A percentile compares a stretch with the other conserved stretches of the same genome.
These are phyloP conservation scores for Danio jaintianensis DNA, from an alignment of 2,797 vertebrate species.

Conservation along the genomic window DNA sequence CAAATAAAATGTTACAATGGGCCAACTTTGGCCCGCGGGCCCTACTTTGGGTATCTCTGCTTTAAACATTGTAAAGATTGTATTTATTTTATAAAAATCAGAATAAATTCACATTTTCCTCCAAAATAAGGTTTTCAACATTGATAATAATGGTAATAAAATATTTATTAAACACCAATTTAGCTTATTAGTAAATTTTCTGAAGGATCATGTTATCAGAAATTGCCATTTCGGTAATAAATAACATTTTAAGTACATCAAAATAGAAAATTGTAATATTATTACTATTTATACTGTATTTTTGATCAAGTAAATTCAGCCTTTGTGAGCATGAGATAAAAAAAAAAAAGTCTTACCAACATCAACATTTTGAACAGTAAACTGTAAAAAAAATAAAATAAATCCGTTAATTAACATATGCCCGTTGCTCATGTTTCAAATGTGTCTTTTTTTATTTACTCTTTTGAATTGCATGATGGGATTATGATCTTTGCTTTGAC, in stretches of 20 bases:
- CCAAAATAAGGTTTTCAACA: neutral
- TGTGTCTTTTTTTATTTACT: no score
- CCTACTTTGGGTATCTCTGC: no score
- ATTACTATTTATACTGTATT: neutral
- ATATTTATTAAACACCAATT: neutral
- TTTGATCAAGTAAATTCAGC: slow-evolving; percentile 5
- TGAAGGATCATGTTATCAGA: neutral
- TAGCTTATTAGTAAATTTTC: neutral
- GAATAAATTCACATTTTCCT: no score
- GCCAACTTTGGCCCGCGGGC: no score
- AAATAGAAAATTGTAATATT: neutral
- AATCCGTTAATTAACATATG: no score
- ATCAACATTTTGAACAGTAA: neutral
- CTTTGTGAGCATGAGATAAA: neutral
- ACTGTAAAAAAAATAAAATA: no score
- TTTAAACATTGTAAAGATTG: no score
- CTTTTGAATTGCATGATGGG: no score
- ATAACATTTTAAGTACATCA: neutral
- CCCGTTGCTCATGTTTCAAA: no score
- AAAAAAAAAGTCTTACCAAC: neutral
- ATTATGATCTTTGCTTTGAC: no score
- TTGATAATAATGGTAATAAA: neutral
- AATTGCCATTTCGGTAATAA: neutral
- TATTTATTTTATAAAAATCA: no score
- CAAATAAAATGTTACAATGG: no score